These are phyloP conservation scores for Poicephalus gulielmi DNA, from an alignment of 2,113 vertebrate species.

Conservation along the genomic window DNA sequence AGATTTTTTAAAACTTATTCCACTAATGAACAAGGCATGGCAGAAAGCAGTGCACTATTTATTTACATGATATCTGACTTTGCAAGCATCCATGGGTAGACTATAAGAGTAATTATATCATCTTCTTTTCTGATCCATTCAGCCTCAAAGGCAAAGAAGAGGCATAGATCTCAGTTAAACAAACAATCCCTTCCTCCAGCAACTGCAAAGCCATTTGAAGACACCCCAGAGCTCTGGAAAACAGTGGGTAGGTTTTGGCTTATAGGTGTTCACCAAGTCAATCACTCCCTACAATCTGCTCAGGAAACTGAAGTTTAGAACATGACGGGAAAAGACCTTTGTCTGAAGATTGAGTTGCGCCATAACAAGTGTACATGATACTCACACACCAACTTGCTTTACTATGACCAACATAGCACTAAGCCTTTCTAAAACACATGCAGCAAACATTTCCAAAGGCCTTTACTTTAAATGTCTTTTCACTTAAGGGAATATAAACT, in stretches of 20 bases:
- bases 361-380: accelerated
- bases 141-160: neutral
- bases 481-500: neutral
- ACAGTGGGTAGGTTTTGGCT: neutral
- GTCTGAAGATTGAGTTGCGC: neutral
- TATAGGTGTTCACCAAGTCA: neutral
- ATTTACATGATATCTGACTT: neutral
- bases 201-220: neutral
- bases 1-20: neutral
- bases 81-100: neutral
- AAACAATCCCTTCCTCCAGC: neutral
- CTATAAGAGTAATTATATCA: neutral
- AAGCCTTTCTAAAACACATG: neutral
- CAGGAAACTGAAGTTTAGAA: neutral
- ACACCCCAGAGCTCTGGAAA: neutral
- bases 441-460: neutral
- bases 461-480: neutral
- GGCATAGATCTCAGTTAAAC: neutral
- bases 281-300: neutral
- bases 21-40: neutral
- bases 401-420: accelerated
- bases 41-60: neutral
- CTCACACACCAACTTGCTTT: accelerated
- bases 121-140: neutral
- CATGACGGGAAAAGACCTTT: neutral